A percentile compares a stretch with the other conserved stretches of the same genome.
These are phyloP conservation scores for Salvelinus sp. DNA, from an alignment of 2,113 vertebrate species.

Conservation along the genomic window DNA sequence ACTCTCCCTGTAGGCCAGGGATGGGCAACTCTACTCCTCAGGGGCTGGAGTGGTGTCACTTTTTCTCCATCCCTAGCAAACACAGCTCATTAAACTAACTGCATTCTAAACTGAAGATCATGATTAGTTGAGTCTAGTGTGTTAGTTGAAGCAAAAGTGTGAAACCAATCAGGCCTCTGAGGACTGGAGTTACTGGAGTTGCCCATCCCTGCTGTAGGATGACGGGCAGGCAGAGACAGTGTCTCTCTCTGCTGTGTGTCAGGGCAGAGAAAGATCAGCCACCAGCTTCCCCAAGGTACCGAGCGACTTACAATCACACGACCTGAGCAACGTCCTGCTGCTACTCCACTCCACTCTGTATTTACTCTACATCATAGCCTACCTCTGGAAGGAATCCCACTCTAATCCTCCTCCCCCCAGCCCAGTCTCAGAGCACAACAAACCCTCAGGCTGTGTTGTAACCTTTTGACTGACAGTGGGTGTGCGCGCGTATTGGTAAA, in stretches of 20 bases:
- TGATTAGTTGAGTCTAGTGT: too few species aligned
- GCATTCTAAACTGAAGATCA: too few species aligned
- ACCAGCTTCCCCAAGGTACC: neutral
- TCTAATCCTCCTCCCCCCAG: neutral
- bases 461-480: constrained; percentile 48
- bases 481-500: constrained; percentile 2
- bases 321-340: neutral
- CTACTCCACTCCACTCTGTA: neutral
- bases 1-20: neutral
- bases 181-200: too few species aligned
- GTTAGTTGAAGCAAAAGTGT: too few species aligned
- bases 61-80: too few species aligned
- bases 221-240: neutral
- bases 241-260: neutral
- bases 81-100: too few species aligned
- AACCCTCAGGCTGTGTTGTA: constrained; percentile 24
- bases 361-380: constrained; percentile 14
- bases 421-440: constrained; percentile 26
- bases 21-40: too few species aligned
- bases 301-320: neutral
- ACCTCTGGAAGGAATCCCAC: constrained; percentile 7
- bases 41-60: too few species aligned
- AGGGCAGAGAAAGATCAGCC: neutral
- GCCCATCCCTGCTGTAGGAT: neutral
- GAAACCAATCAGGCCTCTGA: too few species aligned